Evolutionary conservation across 2,797 vertebrate species (phyloP).

Genomic region (Sebastes diaconus): DNA sequence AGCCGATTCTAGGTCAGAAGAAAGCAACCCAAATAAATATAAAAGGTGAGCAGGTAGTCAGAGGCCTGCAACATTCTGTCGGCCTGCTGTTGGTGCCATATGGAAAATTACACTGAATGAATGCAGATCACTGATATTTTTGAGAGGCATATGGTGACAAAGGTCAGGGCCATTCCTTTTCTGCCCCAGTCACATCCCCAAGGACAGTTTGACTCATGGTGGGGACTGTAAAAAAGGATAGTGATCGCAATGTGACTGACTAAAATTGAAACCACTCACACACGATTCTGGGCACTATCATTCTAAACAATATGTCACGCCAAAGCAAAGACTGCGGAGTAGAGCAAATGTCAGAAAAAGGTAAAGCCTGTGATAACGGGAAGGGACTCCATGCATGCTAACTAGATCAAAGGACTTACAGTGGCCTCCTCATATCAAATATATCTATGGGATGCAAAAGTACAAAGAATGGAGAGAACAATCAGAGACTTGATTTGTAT

Average conservation of each 20-base stretch:
- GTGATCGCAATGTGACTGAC: constrained; percentile 15
- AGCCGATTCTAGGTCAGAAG: constrained; percentile 49
- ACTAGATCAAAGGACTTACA: not conserved
- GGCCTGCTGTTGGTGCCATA: constrained; percentile 56
- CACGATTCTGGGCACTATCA: not conserved
- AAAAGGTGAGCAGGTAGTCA: constrained; percentile 37
- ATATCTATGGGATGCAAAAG: not conserved
- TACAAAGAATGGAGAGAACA: not conserved
- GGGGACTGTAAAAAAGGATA: constrained; percentile 9
- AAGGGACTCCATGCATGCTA: not conserved
- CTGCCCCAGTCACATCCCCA: constrained; percentile 32
- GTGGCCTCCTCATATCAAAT: not conserved
- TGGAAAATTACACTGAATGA: constrained; percentile 55
- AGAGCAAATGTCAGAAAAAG: constrained; percentile 11
- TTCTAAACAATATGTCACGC: not conserved
- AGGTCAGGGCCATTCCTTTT: constrained; percentile 42
- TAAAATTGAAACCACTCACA: not conserved
- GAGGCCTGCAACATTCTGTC: constrained; percentile 34
- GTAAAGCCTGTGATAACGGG: not conserved
- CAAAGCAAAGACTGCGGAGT: not conserved
- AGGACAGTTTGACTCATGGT: constrained; percentile 27
- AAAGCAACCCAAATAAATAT: constrained; percentile 47
- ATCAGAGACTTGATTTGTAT: not conserved
- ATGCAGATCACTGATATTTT: constrained; percentile 56
- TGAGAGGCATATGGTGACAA: constrained; percentile 57